A percentile compares a stretch with the other conserved stretches of the same genome.
Conservation (phyloP, 2,797 vertebrate genomes). For the Enteromius unitaeniatus region DNA sequence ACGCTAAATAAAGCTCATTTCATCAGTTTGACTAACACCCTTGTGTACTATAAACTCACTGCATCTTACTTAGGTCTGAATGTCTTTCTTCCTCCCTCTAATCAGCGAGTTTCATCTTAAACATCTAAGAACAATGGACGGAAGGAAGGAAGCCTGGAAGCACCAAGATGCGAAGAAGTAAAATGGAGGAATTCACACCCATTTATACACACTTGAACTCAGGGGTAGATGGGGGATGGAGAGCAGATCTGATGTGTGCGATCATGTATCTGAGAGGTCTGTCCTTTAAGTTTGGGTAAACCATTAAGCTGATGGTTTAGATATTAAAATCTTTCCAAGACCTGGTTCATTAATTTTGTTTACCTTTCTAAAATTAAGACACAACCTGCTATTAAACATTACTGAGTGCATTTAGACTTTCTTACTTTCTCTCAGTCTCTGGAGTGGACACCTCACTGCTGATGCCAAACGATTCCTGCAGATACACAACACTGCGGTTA, state of each 20-base stretch:
- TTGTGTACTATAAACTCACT: conserved; percentile 21
- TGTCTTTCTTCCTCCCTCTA: conserved; percentile 23
- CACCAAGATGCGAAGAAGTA: conserved; percentile 44
- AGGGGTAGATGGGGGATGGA: conserved; percentile 5
- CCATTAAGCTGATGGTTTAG: background rate
- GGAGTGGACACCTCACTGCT: conserved; percentile 91
- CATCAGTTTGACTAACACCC: conserved; percentile 25
- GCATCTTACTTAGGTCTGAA: conserved; percentile 27
- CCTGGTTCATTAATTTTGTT: background rate
- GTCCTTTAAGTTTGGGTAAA: conserved; percentile 1
- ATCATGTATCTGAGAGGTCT: conserved; percentile 23
- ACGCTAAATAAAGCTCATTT: conserved; percentile 9
- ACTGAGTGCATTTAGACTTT: conserved; percentile 49
- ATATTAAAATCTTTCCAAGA: background rate
- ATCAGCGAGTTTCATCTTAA: conserved; percentile 51
- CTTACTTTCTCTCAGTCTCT: conserved; percentile 97
- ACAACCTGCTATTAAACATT: background rate
- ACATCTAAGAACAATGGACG: conserved; percentile 55
- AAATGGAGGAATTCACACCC: conserved; percentile 19
- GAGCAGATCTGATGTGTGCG: conserved; percentile 1
- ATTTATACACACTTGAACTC: conserved; percentile 36
- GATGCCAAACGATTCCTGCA: conserved; percentile 91
- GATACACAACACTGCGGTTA: conserved; percentile 42
- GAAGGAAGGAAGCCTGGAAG: conserved; percentile 62
- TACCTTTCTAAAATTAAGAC: background rate